Evolutionary conservation across 2,888 invertebrate genomes (phyloP), one percentile per base, ranked within the genome.

Genomic region (Phyllotreta striolata): DNA sequence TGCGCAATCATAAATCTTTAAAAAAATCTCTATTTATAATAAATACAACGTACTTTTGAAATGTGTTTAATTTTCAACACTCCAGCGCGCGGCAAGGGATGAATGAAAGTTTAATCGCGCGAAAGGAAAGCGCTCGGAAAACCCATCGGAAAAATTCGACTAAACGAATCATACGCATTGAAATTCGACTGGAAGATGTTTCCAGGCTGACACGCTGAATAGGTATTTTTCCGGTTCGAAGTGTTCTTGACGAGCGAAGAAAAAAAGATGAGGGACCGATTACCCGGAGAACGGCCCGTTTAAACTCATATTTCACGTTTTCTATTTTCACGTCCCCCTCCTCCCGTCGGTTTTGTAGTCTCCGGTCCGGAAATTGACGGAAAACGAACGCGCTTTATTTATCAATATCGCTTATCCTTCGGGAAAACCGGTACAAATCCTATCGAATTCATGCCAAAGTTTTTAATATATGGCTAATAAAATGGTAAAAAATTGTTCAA

Each of bases 331-430:
- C 24, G 24, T 24, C 24, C 24, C 38, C 54, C 56, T n/a, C n/a
- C 52, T 46, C 44, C 57, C 51, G 58, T 56, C 57, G 40, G 55
- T n/a, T 56, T 1, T 3, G 24, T 58, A 52, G 58, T 62, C 56
- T 65, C 62, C 65, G 65, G 40, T 58, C 55, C 41, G 55, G 62
- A 62, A 65, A 65, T 65, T 64, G 64, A 57, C 51, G 51, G 60
- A 55, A 60, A 55, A 47, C 35, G 46, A 14, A 46, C 44, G 56
- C 54, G 56, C 54, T 57, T 46, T 57, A 57, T 52, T 52, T 52
- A 52, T 52, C 52, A 52, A 52, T 13, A 38, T 39, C 9, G 38
- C 24, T 4, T 24, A 24, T 24, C 24, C 24, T 24, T 24, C 24
- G 24, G 24, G 24, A 24, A 24, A 24, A 24, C 24, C 24, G 24